Conservation (phyloP, 1,140 invertebrate genomes). For the Daktulosphaira vitifoliae region DNA sequence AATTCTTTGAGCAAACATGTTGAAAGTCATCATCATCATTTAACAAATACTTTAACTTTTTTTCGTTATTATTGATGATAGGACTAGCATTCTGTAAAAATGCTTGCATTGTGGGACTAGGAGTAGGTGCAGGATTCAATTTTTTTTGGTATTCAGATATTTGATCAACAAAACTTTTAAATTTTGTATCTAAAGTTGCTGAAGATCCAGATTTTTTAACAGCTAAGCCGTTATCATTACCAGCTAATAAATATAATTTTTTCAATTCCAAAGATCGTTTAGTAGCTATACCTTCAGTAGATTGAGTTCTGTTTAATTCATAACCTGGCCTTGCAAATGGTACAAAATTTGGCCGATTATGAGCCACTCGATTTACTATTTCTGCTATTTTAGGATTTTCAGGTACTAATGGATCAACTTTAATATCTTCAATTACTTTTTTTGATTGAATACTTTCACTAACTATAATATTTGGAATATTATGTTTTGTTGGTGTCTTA, state of each 20-base stretch:
- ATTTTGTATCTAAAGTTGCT: slow-evolving; percentile 69
- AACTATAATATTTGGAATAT: slow-evolving; percentile 54
- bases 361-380: slow-evolving; percentile 18
- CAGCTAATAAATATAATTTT: slow-evolving; percentile 68
- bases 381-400: slow-evolving; percentile 36
- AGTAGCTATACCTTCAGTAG: slow-evolving; percentile 74
- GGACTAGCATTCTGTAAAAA: slow-evolving; percentile 50
- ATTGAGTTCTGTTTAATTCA: slow-evolving; percentile 67
- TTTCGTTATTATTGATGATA: slow-evolving; percentile 24
- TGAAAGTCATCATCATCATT: slow-evolving; percentile 37
- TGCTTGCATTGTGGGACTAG: slow-evolving; percentile 64
- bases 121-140: slow-evolving; percentile 66
- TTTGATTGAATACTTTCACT: slow-evolving; percentile 60
- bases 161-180: slow-evolving; percentile 70
- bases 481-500: slow-evolving; percentile 54
- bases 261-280: slow-evolving; percentile 77
- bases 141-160: slow-evolving; percentile 84
- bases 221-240: slow-evolving; percentile 50
- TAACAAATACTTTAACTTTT: slow-evolving; percentile 38
- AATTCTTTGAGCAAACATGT: slow-evolving; percentile 40
- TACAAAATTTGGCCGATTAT: slow-evolving; percentile 40
- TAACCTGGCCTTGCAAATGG: slow-evolving; percentile 55
- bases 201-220: slow-evolving; percentile 77
- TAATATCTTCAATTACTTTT: slow-evolving; percentile 35
- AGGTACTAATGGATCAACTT: slow-evolving; percentile 33